Conservation (phyloP, 1,140 invertebrate genomes). For the Anastrepha ludens region DNA sequence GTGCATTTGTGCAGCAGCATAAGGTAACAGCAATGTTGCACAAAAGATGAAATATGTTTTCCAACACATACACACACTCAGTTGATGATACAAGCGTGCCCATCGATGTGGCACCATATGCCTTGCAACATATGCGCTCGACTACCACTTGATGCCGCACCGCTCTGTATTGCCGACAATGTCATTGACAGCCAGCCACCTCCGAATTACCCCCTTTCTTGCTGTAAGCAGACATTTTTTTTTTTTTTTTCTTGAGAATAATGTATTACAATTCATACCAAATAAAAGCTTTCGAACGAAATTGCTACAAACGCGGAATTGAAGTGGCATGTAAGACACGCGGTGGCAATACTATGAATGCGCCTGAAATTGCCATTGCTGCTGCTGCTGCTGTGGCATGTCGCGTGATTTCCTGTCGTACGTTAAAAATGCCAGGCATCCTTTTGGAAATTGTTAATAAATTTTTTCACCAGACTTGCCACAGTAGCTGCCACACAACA, state of each 20-base stretch:
- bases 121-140: not conserved
- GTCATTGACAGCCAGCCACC: not conserved
- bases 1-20: not conserved
- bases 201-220: not conserved
- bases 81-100: no score
- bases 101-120: no score
- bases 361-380: not conserved
- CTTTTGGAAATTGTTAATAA: conserved; percentile 50
- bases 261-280: not conserved
- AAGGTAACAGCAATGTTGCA: no score
- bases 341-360: not conserved
- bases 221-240: not conserved
- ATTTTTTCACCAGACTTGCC: conserved; percentile 18
- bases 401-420: conserved; percentile 55
- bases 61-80: no score
- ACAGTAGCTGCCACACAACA: conserved; percentile 35
- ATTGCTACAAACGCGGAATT: not conserved
- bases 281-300: not conserved
- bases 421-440: conserved; percentile 24
- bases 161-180: not conserved
- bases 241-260: conserved; percentile 23
- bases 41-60: no score
- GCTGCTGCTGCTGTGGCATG: conserved; percentile 34
- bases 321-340: not conserved
- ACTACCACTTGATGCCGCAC: not conserved